phyloP scores from a whole-genome alignment of 2,888 invertebrate genomes.

The Brachycybe producta region DNA sequence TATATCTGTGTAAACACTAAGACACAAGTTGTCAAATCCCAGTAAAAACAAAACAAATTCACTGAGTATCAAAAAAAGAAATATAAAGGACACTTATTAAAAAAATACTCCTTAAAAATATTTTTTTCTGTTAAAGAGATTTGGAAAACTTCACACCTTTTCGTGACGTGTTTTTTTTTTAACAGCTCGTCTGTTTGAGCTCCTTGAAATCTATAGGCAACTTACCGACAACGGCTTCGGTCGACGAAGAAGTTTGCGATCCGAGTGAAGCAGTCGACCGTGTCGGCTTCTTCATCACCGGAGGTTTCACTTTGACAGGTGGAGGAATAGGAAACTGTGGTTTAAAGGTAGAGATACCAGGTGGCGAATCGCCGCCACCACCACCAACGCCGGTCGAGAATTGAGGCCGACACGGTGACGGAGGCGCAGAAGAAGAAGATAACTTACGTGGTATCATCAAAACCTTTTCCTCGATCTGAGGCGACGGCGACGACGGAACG shows the following conservation, averaged over 20 bases:
- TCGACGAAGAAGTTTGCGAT: not conserved
- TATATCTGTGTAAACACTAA: too few relatives aligned
- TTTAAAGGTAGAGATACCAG: constrained; percentile 31
- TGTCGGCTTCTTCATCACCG: constrained; percentile 56
- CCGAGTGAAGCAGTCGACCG: constrained; percentile 31
- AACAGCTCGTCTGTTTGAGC: constrained; percentile 20
- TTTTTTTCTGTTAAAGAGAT: too few relatives aligned
- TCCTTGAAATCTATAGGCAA: constrained; percentile 12
- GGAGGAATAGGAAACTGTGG: constrained; percentile 24
- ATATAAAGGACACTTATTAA: too few relatives aligned
- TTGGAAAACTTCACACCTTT: too few relatives aligned
- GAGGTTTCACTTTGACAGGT: constrained; percentile 53
- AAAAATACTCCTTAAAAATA: too few relatives aligned
- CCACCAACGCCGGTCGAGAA: constrained; percentile 51
- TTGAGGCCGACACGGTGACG: constrained; percentile 36
- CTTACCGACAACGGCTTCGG: constrained; percentile 5
- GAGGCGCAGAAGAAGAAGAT: constrained; percentile 8
- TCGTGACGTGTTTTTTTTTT: not conserved
- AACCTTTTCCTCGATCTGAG: constrained; percentile 17
- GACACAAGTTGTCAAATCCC: too few relatives aligned
- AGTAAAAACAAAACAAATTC: too few relatives aligned
- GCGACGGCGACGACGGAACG: too few relatives aligned
- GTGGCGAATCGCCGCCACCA: too few relatives aligned
- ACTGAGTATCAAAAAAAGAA: too few relatives aligned
- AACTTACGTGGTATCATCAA: not conserved